phyloP scores from a whole-genome alignment of 2,888 invertebrate genomes.

The Synanthedon formicaeformis region DNA sequence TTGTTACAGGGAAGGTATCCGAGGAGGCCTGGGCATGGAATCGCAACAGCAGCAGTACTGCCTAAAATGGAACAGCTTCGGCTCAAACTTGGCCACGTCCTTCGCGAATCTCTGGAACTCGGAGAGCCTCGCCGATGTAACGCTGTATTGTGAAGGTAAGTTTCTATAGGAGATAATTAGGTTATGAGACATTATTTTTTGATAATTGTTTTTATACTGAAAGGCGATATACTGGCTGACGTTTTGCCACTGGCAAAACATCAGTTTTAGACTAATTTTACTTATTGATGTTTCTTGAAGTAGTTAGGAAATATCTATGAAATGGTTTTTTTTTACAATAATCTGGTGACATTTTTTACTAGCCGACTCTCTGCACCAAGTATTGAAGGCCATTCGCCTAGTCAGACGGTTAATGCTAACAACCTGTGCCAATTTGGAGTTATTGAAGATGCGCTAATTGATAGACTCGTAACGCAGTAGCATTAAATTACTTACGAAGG shows the following conservation, averaged over 20 bases:
- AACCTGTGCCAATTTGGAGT: conserved; percentile 2
- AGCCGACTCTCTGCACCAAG: neutral
- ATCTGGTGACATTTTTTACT: too few relatives aligned
- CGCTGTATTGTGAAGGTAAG: conserved; percentile 93
- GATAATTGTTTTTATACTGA: too few relatives aligned
- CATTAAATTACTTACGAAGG: neutral
- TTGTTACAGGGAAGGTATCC: conserved; percentile 74
- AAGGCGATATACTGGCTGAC: too few relatives aligned
- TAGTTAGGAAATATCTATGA: too few relatives aligned
- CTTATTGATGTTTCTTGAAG: too few relatives aligned
- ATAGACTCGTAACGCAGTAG: neutral
- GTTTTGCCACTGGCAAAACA: too few relatives aligned
- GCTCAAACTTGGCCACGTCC: conserved; percentile 91
- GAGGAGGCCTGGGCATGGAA: conserved; percentile 88
- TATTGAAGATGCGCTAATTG: conserved; percentile 7
- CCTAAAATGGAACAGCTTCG: conserved; percentile 96
- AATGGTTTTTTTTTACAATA: too few relatives aligned
- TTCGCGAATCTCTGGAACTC: conserved; percentile 94
- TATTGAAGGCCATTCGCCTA: neutral
- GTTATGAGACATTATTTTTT: too few relatives aligned
- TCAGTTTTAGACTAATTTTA: too few relatives aligned
- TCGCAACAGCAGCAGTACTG: conserved; percentile 96
- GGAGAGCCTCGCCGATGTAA: conserved; percentile 92
- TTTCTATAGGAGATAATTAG: neutral
- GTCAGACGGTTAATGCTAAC: conserved; percentile 1